Percentiles rank a stretch among this genome's conserved stretches.
These are phyloP conservation scores for Epizoanthus ramosus DNA, from an alignment of 92 coral and sea anemone species.

Conservation along the genomic window DNA sequence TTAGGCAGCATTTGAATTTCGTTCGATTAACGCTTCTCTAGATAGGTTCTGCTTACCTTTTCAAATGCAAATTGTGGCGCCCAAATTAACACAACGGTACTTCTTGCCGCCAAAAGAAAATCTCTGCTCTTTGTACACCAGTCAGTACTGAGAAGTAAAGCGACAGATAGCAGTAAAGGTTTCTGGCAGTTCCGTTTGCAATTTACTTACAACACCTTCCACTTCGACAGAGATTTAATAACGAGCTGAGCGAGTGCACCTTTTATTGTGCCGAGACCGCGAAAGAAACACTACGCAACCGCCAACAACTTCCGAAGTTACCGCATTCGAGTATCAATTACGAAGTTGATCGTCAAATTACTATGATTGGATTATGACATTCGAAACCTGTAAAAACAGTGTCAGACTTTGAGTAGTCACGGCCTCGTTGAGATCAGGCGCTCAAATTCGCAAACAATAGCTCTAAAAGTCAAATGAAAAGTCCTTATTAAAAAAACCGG, in stretches of 20 bases:
- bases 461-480: background rate
- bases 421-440: background rate
- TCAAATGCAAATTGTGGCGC: conserved; percentile 3
- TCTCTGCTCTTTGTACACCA: conserved; percentile 6
- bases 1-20: no score
- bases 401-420: conserved; percentile 40
- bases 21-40: no score
- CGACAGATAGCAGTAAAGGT: background rate
- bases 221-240: background rate
- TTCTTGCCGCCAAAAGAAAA: conserved; percentile 6
- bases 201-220: background rate
- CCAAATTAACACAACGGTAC: background rate
- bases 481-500: background rate
- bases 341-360: background rate
- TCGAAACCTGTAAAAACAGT: conserved; percentile 36
- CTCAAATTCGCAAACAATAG: background rate
- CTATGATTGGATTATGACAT: conserved; percentile 4
- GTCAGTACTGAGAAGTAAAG: conserved; percentile 4
- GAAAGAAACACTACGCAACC: conserved; percentile 23
- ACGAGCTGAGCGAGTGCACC: background rate
- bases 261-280: conserved; percentile 12
- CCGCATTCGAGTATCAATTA: conserved; percentile 35
- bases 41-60: conserved; percentile 14
- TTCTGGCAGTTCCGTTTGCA: conserved; percentile 1
- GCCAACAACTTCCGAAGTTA: conserved; percentile 42